These are phyloP conservation scores for Stictocephala bisonia DNA, from an alignment of 2,888 invertebrate genomes.

Conservation along the genomic window DNA sequence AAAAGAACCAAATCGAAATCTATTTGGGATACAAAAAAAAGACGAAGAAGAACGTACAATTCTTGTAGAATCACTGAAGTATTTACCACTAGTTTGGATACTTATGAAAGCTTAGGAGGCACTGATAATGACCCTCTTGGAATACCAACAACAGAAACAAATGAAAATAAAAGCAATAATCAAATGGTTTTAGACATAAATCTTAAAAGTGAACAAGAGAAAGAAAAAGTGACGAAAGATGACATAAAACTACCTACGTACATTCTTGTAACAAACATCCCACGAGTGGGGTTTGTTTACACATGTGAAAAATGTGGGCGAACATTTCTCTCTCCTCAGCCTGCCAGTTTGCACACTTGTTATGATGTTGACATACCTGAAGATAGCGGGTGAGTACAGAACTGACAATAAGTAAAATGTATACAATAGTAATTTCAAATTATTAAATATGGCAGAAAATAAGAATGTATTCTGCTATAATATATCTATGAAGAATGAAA, in stretches of 20 bases:
- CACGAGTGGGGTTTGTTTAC: constrained; percentile 18
- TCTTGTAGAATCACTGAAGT: neutral
- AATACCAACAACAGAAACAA: neutral
- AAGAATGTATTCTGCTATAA: no score
- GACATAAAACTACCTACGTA: constrained; percentile 11
- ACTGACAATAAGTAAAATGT: no score
- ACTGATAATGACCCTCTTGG: neutral
- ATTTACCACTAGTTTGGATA: neutral
- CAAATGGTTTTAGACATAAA: neutral
- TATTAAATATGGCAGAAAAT: no score
- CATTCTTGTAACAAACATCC: constrained; percentile 21
- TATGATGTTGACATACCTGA: no score
- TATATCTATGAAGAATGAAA: no score
- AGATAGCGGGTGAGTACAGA: no score
- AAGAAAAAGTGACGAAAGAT: neutral
- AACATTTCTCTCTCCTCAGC: neutral
- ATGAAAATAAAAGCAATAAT: neutral
- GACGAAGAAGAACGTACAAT: neutral
- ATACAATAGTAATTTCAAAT: no score
- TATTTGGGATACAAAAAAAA: constrained; percentile 13
- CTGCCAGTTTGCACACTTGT: neutral
- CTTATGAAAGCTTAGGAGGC: neutral
- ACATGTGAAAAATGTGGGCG: constrained; percentile 22
- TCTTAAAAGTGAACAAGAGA: no score
- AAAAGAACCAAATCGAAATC: constrained; percentile 13